phyloP scores from a whole-genome alignment of 2,113 vertebrate genomes.

The Cercopithecus mona region DNA sequence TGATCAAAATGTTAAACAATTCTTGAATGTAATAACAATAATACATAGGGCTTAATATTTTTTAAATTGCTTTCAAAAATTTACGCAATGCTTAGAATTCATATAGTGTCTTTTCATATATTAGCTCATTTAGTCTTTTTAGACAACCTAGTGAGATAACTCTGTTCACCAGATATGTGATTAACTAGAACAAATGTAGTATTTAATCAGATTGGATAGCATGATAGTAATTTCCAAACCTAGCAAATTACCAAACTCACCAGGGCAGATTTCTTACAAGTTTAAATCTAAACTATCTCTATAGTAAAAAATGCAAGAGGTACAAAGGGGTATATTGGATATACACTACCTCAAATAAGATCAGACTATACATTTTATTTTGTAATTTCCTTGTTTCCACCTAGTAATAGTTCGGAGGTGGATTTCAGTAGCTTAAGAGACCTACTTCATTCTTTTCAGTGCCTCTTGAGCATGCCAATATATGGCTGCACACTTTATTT shows the following conservation, averaged over 20 bases:
- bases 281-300: background rate
- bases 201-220: background rate
- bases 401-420: background rate
- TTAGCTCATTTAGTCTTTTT: slow-evolving; percentile 46
- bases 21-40: slow-evolving; percentile 16
- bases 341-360: background rate
- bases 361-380: background rate
- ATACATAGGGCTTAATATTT: background rate
- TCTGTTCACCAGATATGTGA: background rate
- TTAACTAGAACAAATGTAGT: slow-evolving; percentile 26
- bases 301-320: background rate
- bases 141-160: background rate
- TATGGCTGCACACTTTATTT: background rate
- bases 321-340: background rate
- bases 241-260: slow-evolving; percentile 19
- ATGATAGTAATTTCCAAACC: slow-evolving; percentile 18
- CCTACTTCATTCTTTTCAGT: background rate
- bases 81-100: background rate
- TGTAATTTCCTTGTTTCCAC: background rate
- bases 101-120: background rate
- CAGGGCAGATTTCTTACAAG: background rate
- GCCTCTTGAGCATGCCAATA: background rate
- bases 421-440: background rate
- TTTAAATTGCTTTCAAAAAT: background rate
- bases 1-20: background rate